Percentiles rank a stretch among this genome's conserved stretches.
Conservation (phyloP, 2,113 vertebrate genomes). For the Ranitomeya imitator region DNA sequence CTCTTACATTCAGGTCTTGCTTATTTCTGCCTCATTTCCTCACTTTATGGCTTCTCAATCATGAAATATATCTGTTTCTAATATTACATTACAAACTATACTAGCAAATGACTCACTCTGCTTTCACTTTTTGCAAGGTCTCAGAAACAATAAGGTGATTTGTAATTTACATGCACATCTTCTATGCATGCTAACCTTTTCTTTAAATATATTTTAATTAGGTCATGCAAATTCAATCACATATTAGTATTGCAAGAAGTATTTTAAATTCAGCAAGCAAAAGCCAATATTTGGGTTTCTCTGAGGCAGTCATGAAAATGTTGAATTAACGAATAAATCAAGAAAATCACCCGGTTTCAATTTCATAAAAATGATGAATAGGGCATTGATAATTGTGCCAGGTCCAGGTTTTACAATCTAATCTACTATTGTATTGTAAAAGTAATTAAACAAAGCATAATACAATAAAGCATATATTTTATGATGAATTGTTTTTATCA, state of each 20-base stretch:
- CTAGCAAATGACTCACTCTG: slow-evolving; percentile 80
- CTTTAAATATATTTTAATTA: slow-evolving; percentile 72
- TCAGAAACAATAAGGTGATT: slow-evolving; percentile 78
- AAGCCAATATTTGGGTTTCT: slow-evolving; percentile 25
- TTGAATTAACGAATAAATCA: background rate
- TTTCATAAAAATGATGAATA: background rate
- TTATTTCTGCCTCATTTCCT: slow-evolving; percentile 79
- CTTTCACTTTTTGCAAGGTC: slow-evolving; percentile 72
- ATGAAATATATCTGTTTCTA: slow-evolving; percentile 79
- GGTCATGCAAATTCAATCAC: slow-evolving; percentile 67
- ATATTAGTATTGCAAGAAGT: slow-evolving; percentile 60
- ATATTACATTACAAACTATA: slow-evolving; percentile 72
- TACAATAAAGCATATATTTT: too few relatives aligned
- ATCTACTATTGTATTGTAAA: background rate
- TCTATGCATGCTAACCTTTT: slow-evolving; percentile 69
- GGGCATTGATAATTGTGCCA: background rate
- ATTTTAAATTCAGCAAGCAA: slow-evolving; percentile 13
- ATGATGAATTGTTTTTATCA: too few relatives aligned
- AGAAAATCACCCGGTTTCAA: background rate
- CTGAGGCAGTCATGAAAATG: background rate
- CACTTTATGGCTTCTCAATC: slow-evolving; percentile 78
- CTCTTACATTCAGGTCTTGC: slow-evolving; percentile 66
- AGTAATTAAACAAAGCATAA: background rate
- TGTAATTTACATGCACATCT: slow-evolving; percentile 72
- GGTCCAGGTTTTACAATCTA: background rate